phyloP scores from a whole-genome alignment of 64 coral and sea anemone species.

The Porites lutea region DNA sequence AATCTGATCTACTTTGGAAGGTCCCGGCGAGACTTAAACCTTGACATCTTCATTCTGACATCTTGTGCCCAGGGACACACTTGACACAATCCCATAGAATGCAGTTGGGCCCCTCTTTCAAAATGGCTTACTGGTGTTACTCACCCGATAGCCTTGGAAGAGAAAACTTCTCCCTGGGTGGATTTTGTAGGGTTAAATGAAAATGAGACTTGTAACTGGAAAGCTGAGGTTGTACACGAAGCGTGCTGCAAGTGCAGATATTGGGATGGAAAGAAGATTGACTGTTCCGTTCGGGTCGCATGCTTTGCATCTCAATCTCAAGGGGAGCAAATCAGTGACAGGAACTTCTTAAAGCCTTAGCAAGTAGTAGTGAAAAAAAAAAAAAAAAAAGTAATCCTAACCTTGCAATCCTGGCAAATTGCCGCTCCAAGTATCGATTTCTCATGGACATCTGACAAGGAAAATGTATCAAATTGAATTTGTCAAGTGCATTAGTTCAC shows the following conservation, averaged over 20 bases:
- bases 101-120: conserved; percentile 11
- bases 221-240: background rate
- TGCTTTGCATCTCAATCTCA: background rate
- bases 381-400: background rate
- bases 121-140: background rate
- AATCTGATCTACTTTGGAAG: background rate
- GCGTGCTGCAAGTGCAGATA: background rate
- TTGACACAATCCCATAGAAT: background rate
- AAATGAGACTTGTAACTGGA: background rate
- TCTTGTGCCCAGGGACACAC: background rate
- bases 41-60: conserved; percentile 1
- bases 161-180: background rate
- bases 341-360: background rate
- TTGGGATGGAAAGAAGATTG: background rate
- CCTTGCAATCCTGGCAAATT: background rate
- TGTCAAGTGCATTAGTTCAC: background rate
- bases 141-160: conserved; percentile 1
- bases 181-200: conserved; percentile 1
- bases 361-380: background rate
- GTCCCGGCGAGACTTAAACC: conserved; percentile 6
- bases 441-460: background rate
- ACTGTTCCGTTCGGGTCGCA: background rate
- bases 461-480: background rate
- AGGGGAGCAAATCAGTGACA: background rate
- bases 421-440: background rate